Evolutionary conservation across 2,888 invertebrate genomes (phyloP), one percentile per base, ranked within the genome.

Genomic region (Campoplex capitator): DNA sequence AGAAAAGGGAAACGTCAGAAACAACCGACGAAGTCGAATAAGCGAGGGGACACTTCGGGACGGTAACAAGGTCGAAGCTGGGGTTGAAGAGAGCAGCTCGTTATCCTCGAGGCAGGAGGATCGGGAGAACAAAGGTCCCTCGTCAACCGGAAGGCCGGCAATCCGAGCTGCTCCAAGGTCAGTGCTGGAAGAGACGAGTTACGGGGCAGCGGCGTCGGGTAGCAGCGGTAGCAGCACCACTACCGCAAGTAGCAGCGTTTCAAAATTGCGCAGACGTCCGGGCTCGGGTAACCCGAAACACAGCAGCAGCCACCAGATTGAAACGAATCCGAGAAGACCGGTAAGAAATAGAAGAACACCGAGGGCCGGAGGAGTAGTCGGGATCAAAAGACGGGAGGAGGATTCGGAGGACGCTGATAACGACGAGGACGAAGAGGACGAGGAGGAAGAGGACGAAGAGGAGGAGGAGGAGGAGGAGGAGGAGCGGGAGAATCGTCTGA

Each of bases 81-180:
- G 48, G 48, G 90, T 87, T 8, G 74, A 88, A 84, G 88, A 86
- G 67, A 81, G 88, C 87, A 81, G 88, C 87, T 18, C 89, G 77
- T 77, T 92, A 51, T 91, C 92, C 73, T 91, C 92, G 54, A 91
- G 92, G 3, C 93, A 92, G 48, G 94, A 94, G 80, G 94, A 94
- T 67, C 92, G 94, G 0, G 94, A 94, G 84, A 94, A 94, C 90
- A 94, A 94, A 85, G 93, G 94, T 7, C 94, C 94, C 4, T 94
- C 94, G 28, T 88, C 92, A 38, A 84, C 91, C 0, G 93, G 93
- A 23, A 92, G 92, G 83, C 91, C 92, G 7, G 90, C 91, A 48
- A 93, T 92, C 83, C 91, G 93, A n/a, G 91, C 92, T 16, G 91
- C 92, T 16, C 88, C 92, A 3, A 90, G 93, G 28, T 92, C 93